A percentile compares a stretch with the other conserved stretches of the same genome.
These are phyloP conservation scores for Clarias fuscus DNA, from an alignment of 2,797 vertebrate species.

Conservation along the genomic window DNA sequence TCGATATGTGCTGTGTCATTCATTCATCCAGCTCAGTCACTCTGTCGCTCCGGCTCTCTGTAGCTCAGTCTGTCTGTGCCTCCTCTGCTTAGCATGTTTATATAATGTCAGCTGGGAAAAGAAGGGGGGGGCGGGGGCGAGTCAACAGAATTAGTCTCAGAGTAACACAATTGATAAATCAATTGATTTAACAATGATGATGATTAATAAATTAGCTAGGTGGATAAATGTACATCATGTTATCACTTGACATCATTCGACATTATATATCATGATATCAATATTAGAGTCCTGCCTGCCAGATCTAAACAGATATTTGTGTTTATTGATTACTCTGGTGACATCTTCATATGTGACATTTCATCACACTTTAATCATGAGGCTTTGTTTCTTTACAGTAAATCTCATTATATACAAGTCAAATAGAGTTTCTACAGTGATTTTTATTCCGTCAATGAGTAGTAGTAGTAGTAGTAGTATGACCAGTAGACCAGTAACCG, in stretches of 20 bases:
- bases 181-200: background rate
- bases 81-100: constrained; percentile 73
- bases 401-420: background rate
- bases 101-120: constrained; percentile 66
- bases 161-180: constrained; percentile 1
- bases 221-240: background rate
- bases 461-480: no score
- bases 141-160: constrained; percentile 13
- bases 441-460: no score
- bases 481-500: background rate
- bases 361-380: background rate
- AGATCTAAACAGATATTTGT: background rate
- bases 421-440: background rate
- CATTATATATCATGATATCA: background rate
- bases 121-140: constrained; percentile 20
- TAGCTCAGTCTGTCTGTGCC: constrained; percentile 35
- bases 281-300: no score
- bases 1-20: background rate
- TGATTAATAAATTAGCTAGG: background rate
- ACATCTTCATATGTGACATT: background rate
- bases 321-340: background rate
- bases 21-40: constrained; percentile 19
- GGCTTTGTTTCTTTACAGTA: background rate
- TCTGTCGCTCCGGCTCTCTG: constrained; percentile 26
- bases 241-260: background rate